phyloP scores from a whole-genome alignment of 2,797 vertebrate genomes.

The Coregonus sp. region DNA sequence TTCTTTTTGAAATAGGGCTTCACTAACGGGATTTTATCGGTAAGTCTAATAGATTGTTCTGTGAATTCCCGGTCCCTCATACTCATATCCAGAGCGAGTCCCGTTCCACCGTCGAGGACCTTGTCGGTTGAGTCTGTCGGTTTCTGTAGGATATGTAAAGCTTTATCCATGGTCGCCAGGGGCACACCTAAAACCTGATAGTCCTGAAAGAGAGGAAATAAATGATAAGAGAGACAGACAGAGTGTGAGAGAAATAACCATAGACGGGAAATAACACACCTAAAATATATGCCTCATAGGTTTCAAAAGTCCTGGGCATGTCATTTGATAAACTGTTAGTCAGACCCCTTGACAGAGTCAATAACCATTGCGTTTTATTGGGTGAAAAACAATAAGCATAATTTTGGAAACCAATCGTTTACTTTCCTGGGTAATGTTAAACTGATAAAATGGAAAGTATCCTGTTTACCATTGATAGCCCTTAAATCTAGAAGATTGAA shows the following conservation, averaged over 20 bases:
- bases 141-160: slow-evolving; percentile 80
- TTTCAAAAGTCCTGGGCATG: not conserved
- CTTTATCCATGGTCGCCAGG: slow-evolving; percentile 70
- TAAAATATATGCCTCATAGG: not conserved
- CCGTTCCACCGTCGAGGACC: slow-evolving; percentile 59
- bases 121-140: slow-evolving; percentile 35
- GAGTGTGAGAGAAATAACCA: slow-evolving; percentile 8
- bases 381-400: not conserved
- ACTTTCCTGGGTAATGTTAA: slow-evolving; percentile 37
- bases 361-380: slow-evolving; percentile 35
- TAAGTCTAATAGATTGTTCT: slow-evolving; percentile 77
- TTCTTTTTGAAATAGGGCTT: slow-evolving; percentile 98
- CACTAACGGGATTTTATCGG: slow-evolving; percentile 89
- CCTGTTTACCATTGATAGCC: slow-evolving; percentile 37
- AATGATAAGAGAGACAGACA: slow-evolving; percentile 1
- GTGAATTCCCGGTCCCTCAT: slow-evolving; percentile 75
- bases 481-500: not conserved
- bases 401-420: slow-evolving; percentile 31
- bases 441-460: slow-evolving; percentile 47
- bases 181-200: slow-evolving; percentile 45
- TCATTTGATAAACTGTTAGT: slow-evolving; percentile 13
- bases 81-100: slow-evolving; percentile 69
- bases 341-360: slow-evolving; percentile 23
- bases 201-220: slow-evolving; percentile 41
- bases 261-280: not conserved